Conservation (phyloP, 2,888 invertebrate genomes). For the Aleiodes alternator region DNA sequence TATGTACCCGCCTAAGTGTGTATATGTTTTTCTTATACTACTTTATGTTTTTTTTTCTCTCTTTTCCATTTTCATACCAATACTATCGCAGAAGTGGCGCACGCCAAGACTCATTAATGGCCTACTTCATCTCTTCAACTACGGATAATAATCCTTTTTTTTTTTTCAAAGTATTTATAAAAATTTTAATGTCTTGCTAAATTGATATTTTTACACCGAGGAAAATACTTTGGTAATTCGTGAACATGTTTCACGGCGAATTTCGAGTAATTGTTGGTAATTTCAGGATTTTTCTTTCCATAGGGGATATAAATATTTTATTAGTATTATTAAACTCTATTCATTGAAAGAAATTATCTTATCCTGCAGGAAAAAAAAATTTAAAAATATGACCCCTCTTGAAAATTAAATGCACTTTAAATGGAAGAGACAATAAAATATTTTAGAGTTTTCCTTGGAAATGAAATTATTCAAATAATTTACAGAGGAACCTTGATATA, state of each 20-base stretch:
- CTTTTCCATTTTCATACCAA: conserved; percentile 44
- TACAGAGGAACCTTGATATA: too few species aligned
- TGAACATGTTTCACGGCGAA: neutral
- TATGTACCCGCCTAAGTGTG: conserved; percentile 32
- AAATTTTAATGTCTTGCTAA: neutral
- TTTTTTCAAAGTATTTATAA: conserved; percentile 39
- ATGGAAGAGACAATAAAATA: neutral
- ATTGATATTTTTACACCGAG: neutral
- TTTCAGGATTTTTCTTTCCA: neutral
- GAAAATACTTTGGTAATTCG: conserved; percentile 1
- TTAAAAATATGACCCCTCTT: neutral
- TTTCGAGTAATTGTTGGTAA: neutral
- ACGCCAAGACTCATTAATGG: conserved; percentile 68
- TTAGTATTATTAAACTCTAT: neutral
- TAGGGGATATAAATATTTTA: conserved; percentile 1
- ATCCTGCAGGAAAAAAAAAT: too few species aligned
- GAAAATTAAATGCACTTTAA: neutral
- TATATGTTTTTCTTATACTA: conserved; percentile 31
- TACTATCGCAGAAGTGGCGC: conserved; percentile 59
- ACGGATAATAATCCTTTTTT: conserved; percentile 31
- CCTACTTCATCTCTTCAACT: conserved; percentile 55
- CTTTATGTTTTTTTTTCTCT: conserved; percentile 1
- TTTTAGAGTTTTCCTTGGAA: neutral
- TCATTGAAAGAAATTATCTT: too few species aligned
- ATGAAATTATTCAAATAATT: conserved; percentile 16